Conservation (phyloP, 2,797 vertebrate species). For the Dendrocincla fuliginosa region DNA sequence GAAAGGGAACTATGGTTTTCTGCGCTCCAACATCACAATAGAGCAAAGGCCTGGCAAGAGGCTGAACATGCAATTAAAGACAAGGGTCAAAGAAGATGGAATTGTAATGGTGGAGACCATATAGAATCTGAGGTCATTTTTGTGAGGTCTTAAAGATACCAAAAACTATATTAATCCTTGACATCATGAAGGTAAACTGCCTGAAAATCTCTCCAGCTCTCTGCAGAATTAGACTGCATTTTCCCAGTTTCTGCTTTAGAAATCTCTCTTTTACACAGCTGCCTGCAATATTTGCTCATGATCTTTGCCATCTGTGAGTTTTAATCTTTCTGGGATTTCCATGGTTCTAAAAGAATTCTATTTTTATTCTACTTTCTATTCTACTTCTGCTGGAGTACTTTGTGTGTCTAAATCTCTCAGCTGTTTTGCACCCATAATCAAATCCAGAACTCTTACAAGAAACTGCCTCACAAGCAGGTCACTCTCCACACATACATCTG, state of each 20-base stretch:
- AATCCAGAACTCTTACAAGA: constrained; percentile 3
- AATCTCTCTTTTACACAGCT: not conserved
- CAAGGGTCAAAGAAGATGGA: not conserved
- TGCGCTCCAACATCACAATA: not conserved
- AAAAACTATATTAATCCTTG: not conserved
- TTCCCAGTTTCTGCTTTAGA: not conserved
- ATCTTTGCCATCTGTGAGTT: not conserved
- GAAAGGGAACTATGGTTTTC: not conserved
- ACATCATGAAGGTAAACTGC: not conserved
- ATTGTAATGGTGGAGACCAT: not conserved
- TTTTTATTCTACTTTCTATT: not conserved
- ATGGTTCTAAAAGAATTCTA: not conserved
- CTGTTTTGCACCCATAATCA: not conserved
- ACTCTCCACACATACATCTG: not conserved
- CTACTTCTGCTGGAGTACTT: not conserved
- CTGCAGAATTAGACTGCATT: not conserved
- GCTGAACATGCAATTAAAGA: not conserved
- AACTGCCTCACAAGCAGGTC: not conserved
- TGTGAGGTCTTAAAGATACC: not conserved
- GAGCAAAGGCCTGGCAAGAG: not conserved
- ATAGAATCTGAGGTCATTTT: not conserved
- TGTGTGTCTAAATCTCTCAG: not conserved
- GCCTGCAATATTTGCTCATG: constrained; percentile 4
- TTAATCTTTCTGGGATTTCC: not conserved
- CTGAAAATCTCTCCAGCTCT: not conserved